Evolutionary conservation across 2,888 invertebrate genomes (phyloP).

Genomic region (Schrankia costaestrigalis): DNA sequence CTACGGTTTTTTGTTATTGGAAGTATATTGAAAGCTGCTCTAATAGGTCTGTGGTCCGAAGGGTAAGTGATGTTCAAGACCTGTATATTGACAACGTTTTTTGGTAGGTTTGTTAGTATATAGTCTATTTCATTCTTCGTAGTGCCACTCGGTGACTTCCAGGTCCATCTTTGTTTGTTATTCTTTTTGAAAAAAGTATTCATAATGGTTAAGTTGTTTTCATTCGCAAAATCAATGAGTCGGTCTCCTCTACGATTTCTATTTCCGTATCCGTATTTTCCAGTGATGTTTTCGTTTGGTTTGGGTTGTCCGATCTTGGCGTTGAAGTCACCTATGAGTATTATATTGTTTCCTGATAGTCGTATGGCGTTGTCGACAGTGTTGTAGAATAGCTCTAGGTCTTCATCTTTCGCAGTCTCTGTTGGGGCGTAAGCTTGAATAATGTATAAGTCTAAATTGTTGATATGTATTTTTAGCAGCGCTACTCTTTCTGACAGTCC

Average conservation of each 20-base stretch:
- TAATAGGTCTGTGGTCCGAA: background rate
- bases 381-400: slow-evolving; percentile 16
- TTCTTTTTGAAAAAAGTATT: background rate
- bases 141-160: background rate
- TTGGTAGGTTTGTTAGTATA: background rate
- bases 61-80: background rate
- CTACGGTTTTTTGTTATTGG: background rate
- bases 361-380: slow-evolving; percentile 13
- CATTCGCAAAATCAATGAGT: no score
- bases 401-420: slow-evolving; percentile 13
- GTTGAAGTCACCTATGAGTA: slow-evolving; percentile 18
- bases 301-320: no score
- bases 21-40: background rate
- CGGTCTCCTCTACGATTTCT: no score
- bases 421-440: slow-evolving; percentile 24
- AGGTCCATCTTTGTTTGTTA: background rate
- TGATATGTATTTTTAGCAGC: slow-evolving; percentile 1
- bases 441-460: slow-evolving; percentile 7
- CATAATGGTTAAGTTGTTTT: background rate
- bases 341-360: slow-evolving; percentile 9
- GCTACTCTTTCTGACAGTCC: slow-evolving; percentile 13
- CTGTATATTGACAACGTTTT: background rate
- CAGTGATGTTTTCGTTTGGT: background rate
- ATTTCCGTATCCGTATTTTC: background rate
- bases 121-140: background rate